Conservation (phyloP, 2,113 vertebrate genomes). For the Leptodactylus fuscus region DNA sequence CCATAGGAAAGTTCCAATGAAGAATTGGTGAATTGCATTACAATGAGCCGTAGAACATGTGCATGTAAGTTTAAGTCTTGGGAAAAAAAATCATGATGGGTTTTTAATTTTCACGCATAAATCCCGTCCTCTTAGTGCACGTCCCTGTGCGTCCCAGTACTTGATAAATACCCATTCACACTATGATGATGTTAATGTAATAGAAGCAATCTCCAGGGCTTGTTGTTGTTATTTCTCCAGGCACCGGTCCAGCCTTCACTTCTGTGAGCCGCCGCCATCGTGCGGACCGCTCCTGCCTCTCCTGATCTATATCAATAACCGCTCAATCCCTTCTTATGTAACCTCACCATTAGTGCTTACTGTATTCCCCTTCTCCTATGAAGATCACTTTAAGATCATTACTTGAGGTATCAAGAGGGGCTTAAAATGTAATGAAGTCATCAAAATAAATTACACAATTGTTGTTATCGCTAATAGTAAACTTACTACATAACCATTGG, state of each 20-base stretch:
- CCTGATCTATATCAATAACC: constrained; percentile 31
- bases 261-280: constrained; percentile 21
- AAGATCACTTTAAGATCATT: constrained; percentile 6
- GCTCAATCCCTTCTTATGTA: neutral
- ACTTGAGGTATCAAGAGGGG: neutral
- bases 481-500: neutral
- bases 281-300: constrained; percentile 23
- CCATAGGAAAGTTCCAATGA: no score
- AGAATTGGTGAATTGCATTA: neutral
- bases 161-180: constrained; percentile 12
- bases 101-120: neutral
- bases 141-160: neutral
- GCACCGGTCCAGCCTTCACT: neutral
- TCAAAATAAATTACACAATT: constrained; percentile 39
- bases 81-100: neutral
- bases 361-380: neutral
- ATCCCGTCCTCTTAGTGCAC: neutral
- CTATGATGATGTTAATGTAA: neutral
- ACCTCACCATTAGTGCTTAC: neutral
- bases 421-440: constrained; percentile 9
- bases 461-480: constrained; percentile 19
- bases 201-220: constrained; percentile 43
- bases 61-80: neutral
- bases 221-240: constrained; percentile 48
- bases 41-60: no score